Evolutionary conservation across 2,797 vertebrate species (phyloP), one percentile per base, ranked within the genome.

Genomic region (Echeneis naucrates): DNA sequence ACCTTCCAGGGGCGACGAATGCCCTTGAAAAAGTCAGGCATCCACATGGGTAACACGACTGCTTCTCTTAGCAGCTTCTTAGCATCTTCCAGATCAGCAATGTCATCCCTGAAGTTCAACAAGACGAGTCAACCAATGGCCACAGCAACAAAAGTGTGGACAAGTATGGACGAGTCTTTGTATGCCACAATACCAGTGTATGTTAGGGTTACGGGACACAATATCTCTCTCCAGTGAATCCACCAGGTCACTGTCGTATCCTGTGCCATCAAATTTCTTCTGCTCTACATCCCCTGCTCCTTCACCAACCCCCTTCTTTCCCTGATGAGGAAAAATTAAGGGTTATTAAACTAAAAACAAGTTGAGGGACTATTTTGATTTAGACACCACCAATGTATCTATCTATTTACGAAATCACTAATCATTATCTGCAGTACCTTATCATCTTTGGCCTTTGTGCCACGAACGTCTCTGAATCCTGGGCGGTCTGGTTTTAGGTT

Each of bases 1-100:
- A 99, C 98, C 97, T 98, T 99, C 98, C 98, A 99, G 2, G 98
- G 98, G 66, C 98, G 95, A 78, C 98, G 94, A 67, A 99, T 99
- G 62, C 98, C 98, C 91, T 98, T 99, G 91, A 99, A 99, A 93
- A 98, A 99, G 91, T 99, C 97, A 52, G 98, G 98, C 97, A 99
- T 99, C 98, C 97, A 99, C 97, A 99, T 97, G 3, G 98, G 98
- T 87, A 99, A 91, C 76, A 99, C 98, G 13, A 99, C 98, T 14
- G 98, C 98, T 92, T 99, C 98, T 80, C 97, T 96, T 80, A 99
- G 89, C 88, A 99, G 92, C 90, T 98, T 98, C 94, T 99, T 99
- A 42, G 98, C 98, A 82, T 99, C 98, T 83, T 99, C 98, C 84
- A 99, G 92, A 89, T 99, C 98, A 0, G 97, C 98, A 55, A 99